These are phyloP conservation scores for Poeciliopsis infans DNA, from an alignment of 2,797 vertebrate genomes.

Conservation along the genomic window DNA sequence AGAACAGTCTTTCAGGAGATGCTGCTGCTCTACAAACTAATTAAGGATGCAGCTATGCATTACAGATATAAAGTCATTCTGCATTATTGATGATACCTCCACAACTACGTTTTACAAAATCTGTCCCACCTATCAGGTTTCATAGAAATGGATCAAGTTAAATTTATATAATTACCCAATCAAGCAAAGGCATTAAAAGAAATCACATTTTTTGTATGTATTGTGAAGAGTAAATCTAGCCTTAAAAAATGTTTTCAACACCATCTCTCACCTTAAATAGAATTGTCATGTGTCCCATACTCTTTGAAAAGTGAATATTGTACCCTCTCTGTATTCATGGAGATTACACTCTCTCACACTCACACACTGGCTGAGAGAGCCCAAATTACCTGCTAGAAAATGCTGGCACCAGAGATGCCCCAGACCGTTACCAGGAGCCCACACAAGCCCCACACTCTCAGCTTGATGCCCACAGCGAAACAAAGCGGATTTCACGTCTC, in stretches of 20 bases:
- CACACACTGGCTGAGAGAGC: constrained; percentile 42
- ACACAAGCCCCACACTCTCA: constrained; percentile 57
- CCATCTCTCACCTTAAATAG: constrained; percentile 68
- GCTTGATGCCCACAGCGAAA: constrained; percentile 69
- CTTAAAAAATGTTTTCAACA: constrained; percentile 30
- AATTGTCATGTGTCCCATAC: constrained; percentile 49
- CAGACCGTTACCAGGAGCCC: constrained; percentile 56
- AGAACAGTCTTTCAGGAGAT: background rate
- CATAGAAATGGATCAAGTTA: constrained; percentile 10
- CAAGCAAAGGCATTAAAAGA: constrained; percentile 42
- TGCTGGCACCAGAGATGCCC: constrained; percentile 57
- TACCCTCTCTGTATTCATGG: constrained; percentile 56
- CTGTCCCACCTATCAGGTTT: constrained; percentile 13
- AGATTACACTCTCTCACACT: constrained; percentile 49
- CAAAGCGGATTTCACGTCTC: constrained; percentile 79
- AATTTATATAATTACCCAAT: constrained; percentile 11
- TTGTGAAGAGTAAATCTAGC: constrained; percentile 30
- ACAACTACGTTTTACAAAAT: constrained; percentile 33
- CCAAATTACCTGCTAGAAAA: constrained; percentile 76
- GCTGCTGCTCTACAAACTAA: background rate
- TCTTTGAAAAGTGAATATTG: constrained; percentile 32
- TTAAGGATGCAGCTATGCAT: background rate
- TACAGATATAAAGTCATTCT: background rate
- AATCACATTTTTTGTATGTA: constrained; percentile 29
- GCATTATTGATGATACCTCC: background rate